A percentile compares a stretch with the other conserved stretches of the same genome.
These are phyloP conservation scores for Halcyon smyrnensis DNA, from an alignment of 2,797 vertebrate species.

Conservation along the genomic window DNA sequence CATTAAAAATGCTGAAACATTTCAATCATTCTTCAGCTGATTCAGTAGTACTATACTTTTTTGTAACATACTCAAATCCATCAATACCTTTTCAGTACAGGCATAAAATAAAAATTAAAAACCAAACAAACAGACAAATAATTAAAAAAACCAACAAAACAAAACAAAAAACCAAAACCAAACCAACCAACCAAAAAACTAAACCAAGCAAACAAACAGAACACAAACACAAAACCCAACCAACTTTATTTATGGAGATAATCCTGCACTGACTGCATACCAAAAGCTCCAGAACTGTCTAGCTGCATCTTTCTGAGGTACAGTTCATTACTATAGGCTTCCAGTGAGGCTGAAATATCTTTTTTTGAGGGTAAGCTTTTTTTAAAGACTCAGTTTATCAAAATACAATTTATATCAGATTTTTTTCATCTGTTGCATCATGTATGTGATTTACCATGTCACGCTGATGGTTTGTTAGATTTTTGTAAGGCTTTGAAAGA, in stretches of 20 bases:
- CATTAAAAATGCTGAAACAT: neutral
- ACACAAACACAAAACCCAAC: neutral
- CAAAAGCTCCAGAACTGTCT: neutral
- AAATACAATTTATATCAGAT: neutral
- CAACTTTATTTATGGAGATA: neutral
- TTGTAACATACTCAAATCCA: neutral
- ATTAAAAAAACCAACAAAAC: neutral
- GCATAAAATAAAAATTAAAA: neutral
- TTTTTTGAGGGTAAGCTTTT: neutral
- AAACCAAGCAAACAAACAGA: neutral
- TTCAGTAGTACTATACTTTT: neutral
- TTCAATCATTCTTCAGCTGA: neutral
- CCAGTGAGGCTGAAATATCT: neutral
- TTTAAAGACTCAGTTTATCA: neutral
- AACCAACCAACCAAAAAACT: too few species aligned
- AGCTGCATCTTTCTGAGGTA: neutral
- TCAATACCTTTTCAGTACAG: neutral
- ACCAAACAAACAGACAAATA: too few species aligned
- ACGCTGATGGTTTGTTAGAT: slow-evolving; percentile 46
- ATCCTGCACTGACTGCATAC: neutral
- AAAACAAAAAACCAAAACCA: too few species aligned
- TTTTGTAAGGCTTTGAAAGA: slow-evolving; percentile 67
- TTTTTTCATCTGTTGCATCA: slow-evolving; percentile 23
- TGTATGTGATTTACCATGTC: slow-evolving; percentile 45
- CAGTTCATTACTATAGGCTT: neutral